Percentiles rank a stretch among this genome's conserved stretches.
phyloP scores from a whole-genome alignment of 2,888 invertebrate species.

The Eristalis tenax region DNA sequence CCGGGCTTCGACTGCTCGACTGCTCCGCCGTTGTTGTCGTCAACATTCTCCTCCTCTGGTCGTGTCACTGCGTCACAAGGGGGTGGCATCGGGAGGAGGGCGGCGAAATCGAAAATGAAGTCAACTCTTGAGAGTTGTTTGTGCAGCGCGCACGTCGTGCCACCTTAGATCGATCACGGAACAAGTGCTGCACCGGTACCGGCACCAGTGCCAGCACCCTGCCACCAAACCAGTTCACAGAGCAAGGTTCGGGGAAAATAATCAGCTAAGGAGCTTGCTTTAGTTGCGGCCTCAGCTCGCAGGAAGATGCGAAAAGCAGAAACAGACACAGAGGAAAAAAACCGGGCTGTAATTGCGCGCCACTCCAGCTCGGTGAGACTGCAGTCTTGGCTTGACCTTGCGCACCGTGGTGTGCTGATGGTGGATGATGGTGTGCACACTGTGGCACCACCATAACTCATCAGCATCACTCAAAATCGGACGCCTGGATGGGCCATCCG shows the following conservation, averaged over 20 bases:
- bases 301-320: neutral
- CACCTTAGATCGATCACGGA: slow-evolving; percentile 69
- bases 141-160: slow-evolving; percentile 26
- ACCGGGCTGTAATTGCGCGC: slow-evolving; percentile 50
- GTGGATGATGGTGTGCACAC: slow-evolving; percentile 9
- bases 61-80: slow-evolving; percentile 49
- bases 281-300: neutral
- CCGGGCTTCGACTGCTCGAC: neutral
- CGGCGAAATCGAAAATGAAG: slow-evolving; percentile 65
- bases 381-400: slow-evolving; percentile 63
- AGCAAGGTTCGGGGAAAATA: slow-evolving; percentile 43
- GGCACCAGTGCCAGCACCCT: neutral
- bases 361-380: slow-evolving; percentile 26
- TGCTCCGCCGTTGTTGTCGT: neutral
- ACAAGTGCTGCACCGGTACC: slow-evolving; percentile 68
- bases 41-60: slow-evolving; percentile 1
- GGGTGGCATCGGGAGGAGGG: neutral
- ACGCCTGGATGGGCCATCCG: slow-evolving; percentile 64
- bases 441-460: slow-evolving; percentile 62
- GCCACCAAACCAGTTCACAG: slow-evolving; percentile 61
- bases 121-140: slow-evolving; percentile 51
- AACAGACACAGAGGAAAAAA: neutral
- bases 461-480: slow-evolving; percentile 68
- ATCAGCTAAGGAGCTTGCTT: slow-evolving; percentile 55
- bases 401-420: slow-evolving; percentile 35